phyloP scores from a whole-genome alignment of 2,113 vertebrate genomes.

The Junco hyemalis region DNA sequence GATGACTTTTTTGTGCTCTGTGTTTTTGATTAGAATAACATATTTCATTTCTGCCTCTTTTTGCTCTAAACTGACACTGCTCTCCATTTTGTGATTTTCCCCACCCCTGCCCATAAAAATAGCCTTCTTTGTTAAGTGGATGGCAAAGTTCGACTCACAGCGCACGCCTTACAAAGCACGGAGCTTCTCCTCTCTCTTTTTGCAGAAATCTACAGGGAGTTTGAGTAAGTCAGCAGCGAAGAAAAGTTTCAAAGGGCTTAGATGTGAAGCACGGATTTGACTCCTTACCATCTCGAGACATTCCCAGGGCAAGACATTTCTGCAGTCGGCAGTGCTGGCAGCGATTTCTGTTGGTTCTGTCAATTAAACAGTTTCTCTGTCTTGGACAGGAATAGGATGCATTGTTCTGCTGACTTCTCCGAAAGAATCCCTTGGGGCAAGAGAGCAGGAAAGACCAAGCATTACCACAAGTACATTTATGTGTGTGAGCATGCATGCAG shows the following conservation, averaged over 20 bases:
- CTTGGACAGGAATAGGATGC: constrained; percentile 97
- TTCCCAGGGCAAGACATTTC: constrained; percentile 99
- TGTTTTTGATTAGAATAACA: background rate
- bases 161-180: background rate
- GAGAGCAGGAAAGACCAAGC: background rate
- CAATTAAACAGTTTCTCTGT: constrained; percentile 99
- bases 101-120: background rate
- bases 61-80: background rate
- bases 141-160: background rate
- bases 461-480: background rate
- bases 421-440: constrained; percentile 91
- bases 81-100: background rate
- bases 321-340: constrained; percentile 99
- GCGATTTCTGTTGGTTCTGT: constrained; percentile 99
- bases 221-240: constrained; percentile 16
- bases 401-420: constrained; percentile 99
- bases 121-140: background rate
- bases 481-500: fast-evolving
- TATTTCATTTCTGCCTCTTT: background rate
- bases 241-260: constrained; percentile 51
- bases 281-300: constrained; percentile 96
- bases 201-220: constrained; percentile 25
- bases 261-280: constrained; percentile 17
- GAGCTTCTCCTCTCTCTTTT: background rate
- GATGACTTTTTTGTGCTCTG: background rate